phyloP scores from a whole-genome alignment of 2,797 vertebrate genomes.

The Hirundo rustica region DNA sequence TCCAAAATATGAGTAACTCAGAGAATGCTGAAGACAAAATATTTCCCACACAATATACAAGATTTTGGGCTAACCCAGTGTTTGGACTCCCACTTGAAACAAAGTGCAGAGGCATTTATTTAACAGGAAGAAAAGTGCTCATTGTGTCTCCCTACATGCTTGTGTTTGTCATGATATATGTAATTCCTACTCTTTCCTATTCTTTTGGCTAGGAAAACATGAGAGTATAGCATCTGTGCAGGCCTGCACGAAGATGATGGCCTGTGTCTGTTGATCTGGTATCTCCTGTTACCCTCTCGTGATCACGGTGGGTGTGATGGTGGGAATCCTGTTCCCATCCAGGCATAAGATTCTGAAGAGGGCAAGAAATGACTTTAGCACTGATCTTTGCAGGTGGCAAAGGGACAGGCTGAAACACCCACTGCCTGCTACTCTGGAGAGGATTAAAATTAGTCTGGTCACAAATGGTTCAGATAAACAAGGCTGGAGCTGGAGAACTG shows the following conservation, averaged over 20 bases:
- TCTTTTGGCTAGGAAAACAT: not conserved
- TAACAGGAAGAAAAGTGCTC: not conserved
- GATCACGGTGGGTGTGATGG: fast-evolving
- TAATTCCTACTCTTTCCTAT: not conserved
- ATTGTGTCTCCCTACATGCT: not conserved
- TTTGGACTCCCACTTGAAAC: not conserved
- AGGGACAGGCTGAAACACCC: not conserved
- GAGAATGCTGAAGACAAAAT: not conserved
- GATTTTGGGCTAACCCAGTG: not conserved
- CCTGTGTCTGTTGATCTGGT: not conserved
- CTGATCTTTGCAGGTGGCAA: not conserved
- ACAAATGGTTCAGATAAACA: not conserved
- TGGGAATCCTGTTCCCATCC: not conserved
- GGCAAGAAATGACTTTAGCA: not conserved
- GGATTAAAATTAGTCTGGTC: not conserved
- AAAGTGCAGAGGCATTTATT: not conserved
- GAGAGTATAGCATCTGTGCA: not conserved
- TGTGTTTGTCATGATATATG: not conserved
- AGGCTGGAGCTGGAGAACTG: not conserved
- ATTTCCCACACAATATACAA: not conserved
- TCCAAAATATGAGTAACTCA: not conserved
- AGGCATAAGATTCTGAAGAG: not conserved
- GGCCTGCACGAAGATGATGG: not conserved
- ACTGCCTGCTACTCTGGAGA: not conserved
- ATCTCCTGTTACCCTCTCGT: fast-evolving